These are phyloP conservation scores for mouse (Mus musculus) DNA, from an alignment of 2,113 vertebrate genomes.

Conservation along the genomic window GRCm39 chr16:56405501-56406000, in stretches of 20 bases:
- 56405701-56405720: background rate
- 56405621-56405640: background rate
- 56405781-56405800: background rate
- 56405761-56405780: background rate
- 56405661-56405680: background rate
- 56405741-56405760: background rate
- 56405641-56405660: background rate
- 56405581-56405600: background rate
- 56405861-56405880: background rate
- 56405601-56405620: constrained; percentile 14
- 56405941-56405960: background rate
- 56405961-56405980: constrained; percentile 7
- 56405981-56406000: background rate
- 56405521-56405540: background rate
- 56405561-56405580: background rate
- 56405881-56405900: background rate
- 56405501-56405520: background rate
- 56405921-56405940: background rate
- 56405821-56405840: background rate
- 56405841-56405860: background rate
- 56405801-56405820: background rate
- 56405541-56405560: background rate
- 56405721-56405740: background rate
- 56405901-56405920: constrained; percentile 1
- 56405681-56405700: background rate